A percentile compares a stretch with the other conserved stretches of the same genome.
These are phyloP conservation scores for Rhinolophus ferrumequinum DNA, from an alignment of 2,113 vertebrate species.

Conservation along the genomic window DNA sequence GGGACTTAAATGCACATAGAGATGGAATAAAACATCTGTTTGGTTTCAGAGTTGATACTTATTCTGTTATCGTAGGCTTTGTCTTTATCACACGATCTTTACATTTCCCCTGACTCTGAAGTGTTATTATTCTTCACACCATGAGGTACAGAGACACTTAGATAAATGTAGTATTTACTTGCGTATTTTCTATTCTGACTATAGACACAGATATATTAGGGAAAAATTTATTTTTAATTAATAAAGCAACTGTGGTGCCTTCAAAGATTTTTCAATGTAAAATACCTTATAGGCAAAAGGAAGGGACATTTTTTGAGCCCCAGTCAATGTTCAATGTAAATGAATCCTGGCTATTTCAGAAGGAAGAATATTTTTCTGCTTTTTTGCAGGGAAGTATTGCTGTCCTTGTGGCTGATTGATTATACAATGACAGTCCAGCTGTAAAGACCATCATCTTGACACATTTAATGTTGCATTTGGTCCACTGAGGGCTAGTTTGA, in stretches of 20 bases:
- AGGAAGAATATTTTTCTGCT: conserved; percentile 19
- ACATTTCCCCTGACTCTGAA: background rate
- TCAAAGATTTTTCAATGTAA: background rate
- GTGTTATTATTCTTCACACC: background rate
- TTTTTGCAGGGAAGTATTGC: conserved; percentile 2
- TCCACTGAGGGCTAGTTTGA: conserved; percentile 43
- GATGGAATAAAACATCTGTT: background rate
- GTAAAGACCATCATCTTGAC: conserved; percentile 62
- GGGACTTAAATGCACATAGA: background rate
- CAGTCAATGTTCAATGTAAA: background rate
- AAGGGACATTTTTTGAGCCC: background rate
- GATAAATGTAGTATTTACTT: background rate
- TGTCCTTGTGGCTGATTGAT: conserved; percentile 45
- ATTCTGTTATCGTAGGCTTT: background rate
- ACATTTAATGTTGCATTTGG: conserved; percentile 53
- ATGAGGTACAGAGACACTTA: background rate
- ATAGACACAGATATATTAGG: background rate
- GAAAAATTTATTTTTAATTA: background rate
- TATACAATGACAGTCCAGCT: background rate
- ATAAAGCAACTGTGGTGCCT: background rate
- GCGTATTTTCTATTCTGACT: conserved; percentile 5
- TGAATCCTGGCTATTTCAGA: background rate
- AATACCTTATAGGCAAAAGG: background rate
- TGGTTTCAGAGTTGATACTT: background rate
- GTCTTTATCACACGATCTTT: background rate